Base-by-base conservation (phyloP, 2,888 invertebrate genomes). In the Stenodera caucasica region DNA sequence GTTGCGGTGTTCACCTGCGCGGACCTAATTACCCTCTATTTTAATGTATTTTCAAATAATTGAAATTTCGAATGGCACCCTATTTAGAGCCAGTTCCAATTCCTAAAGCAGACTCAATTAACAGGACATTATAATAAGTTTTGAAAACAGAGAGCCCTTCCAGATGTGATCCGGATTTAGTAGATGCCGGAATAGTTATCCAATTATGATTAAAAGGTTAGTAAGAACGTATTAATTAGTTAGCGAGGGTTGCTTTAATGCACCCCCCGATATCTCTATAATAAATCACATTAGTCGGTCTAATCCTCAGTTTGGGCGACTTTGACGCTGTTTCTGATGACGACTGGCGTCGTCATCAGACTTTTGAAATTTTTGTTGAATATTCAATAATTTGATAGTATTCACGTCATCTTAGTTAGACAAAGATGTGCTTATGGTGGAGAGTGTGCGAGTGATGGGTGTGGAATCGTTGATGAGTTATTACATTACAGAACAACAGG, bases 161-260 rank as follows among this genome's bases (percentile, higher is more conserved):
- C 77, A 74, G 77, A 75, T 77, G 76, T 72, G 75, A 76, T 76
- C 72, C 68, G 73, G 72, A 74, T 75, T 77, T 70, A 74, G 71
- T 68, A 57, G 70, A 69, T 70, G 67, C 62, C 65, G 70, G 71
- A 76, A 77, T 77, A 77, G 77, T 79, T 79, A 81, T 80, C 80
- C 80, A 81, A 81, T 81, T 81, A 81, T 80, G 79, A 81, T 80
- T 81, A 80, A 81, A 80, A 80, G 78, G 81, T 79, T 80, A 78
- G 78, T 79, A 80, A 80, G 79, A 78, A 80, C 75, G 78, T 80
- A 80, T 80, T 81, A 81, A 81, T 81, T 80, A 79, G 76, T 75
- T 73, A 65, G 70, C 69, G 70, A 67, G 72, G 71, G 71, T 65
- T 69, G 71, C 71, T 12, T 23, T 74, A 73, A 75, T 74, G 73